Percentiles rank a stretch among this genome's conserved stretches.
phyloP scores from a whole-genome alignment of 2,888 invertebrate genomes.

The Monoplex corrugatus region DNA sequence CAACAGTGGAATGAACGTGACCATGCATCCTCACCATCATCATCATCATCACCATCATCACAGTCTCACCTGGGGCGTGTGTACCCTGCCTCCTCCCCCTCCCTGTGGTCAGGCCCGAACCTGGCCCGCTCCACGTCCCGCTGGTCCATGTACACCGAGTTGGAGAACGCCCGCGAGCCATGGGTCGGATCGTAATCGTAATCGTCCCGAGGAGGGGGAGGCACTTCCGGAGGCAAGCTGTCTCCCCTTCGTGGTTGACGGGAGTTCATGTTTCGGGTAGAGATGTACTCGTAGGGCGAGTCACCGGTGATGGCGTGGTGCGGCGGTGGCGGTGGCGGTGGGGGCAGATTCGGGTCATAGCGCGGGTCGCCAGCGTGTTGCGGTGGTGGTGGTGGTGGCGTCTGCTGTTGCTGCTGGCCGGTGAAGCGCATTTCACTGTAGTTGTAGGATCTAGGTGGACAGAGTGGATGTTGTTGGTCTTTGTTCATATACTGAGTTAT shows the following conservation, averaged over 20 bases:
- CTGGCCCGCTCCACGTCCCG: conserved; percentile 64
- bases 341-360: conserved; percentile 48
- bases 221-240: conserved; percentile 12
- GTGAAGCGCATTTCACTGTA: conserved; percentile 53
- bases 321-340: conserved; percentile 60
- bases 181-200: neutral
- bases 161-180: conserved; percentile 66
- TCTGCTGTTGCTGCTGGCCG: conserved; percentile 27
- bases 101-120: conserved; percentile 15
- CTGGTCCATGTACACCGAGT: conserved; percentile 78
- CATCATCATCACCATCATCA: too few relatives aligned
- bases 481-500: too few relatives aligned
- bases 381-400: neutral
- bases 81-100: conserved; percentile 50
- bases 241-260: conserved; percentile 40
- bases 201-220: conserved; percentile 21
- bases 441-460: conserved; percentile 56
- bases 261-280: conserved; percentile 27
- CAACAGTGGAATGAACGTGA: neutral
- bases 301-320: conserved; percentile 67
- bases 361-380: conserved; percentile 39
- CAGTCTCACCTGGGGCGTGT: conserved; percentile 58
- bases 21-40: neutral
- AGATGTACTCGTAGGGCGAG: conserved; percentile 73
- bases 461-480: neutral